Evolutionary conservation across 2,888 invertebrate species (phyloP), one percentile per base, ranked within the genome.

Genomic region (Tenthredo notha): DNA sequence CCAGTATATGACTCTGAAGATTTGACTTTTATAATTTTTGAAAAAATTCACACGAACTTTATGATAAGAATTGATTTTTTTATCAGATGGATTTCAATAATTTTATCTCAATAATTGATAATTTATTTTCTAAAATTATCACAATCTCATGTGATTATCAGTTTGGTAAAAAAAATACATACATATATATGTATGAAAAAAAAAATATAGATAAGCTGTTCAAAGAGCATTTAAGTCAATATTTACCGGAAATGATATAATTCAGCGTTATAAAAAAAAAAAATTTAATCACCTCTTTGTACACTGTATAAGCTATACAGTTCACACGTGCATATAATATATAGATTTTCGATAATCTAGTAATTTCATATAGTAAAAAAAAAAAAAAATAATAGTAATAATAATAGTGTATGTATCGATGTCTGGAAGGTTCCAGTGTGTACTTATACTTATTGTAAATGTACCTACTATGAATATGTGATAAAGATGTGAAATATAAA

Each of bases 381-480:
- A 29, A n/a, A 37, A 72, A 2, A 33, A 29, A n/a, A 29, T 47
- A 77, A 40, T 40, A 72, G 37, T 72, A n/a, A 21, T 21, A 29
- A 50, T 50, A 25, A 77, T 77, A 77, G 18, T 77, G 50, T 50
- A 74, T 83, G 67, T 83, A 37, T 83, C 83, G 67, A 83, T 67
- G 83, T 67, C 83, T 83, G 82, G 47, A 43, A 80, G 80, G 80
- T 54, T 47, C 47, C 67, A 67, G 43, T 67, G 83, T 29, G 83
- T 67, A 67, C 65, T 40, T 65, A 29, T 61, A 80, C 58, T 12
- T 43, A 40, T 80, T 65, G 37, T 80, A 80, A 80, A 29, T 65
- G 80, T 65, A 80, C 40, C 58, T 61, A 80, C 47, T 67, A 83
- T 70, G 33, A 43, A 83, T 83, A 70, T 47, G 83, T 70, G 83